These are phyloP conservation scores for Aldrovandia affinis DNA, from an alignment of 2,797 vertebrate species.

Conservation along the genomic window DNA sequence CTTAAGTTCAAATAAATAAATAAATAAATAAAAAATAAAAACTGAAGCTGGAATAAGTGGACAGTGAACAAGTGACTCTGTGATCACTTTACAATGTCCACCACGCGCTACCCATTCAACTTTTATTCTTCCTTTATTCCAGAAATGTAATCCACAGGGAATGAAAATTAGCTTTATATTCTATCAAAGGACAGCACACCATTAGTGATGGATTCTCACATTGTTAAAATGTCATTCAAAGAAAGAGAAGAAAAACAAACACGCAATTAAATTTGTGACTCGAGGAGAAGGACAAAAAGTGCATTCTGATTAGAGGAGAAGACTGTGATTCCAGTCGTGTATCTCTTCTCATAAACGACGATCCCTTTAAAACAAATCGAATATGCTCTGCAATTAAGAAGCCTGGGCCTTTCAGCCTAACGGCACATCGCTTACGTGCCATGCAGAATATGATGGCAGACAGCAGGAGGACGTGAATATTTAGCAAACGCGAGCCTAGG, in stretches of 20 bases:
- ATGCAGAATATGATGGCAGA: slow-evolving; percentile 21
- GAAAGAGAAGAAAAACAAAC: no score
- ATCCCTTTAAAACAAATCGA: slow-evolving; percentile 40
- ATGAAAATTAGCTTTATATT: not conserved
- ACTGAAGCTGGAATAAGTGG: no score
- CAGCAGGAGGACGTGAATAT: slow-evolving; percentile 67
- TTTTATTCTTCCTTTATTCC: not conserved
- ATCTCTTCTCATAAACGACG: not conserved
- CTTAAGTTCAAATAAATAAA: no score
- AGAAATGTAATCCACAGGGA: not conserved
- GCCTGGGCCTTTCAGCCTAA: not conserved
- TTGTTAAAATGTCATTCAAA: not conserved
- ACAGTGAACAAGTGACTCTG: not conserved
- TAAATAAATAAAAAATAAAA: no score
- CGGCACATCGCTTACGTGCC: not conserved
- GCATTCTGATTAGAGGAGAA: not conserved
- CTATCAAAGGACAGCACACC: not conserved
- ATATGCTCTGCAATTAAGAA: slow-evolving; percentile 3
- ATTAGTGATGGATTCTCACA: not conserved
- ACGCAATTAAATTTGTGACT: no score
- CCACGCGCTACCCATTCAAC: not conserved
- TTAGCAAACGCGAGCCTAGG: slow-evolving; percentile 61
- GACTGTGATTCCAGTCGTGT: not conserved
- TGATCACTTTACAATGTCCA: not conserved
- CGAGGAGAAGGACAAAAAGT: not conserved